Evolutionary conservation across 2,888 invertebrate genomes (phyloP), one percentile per base, ranked within the genome.

Genomic region (Andrena chrysosceles): DNA sequence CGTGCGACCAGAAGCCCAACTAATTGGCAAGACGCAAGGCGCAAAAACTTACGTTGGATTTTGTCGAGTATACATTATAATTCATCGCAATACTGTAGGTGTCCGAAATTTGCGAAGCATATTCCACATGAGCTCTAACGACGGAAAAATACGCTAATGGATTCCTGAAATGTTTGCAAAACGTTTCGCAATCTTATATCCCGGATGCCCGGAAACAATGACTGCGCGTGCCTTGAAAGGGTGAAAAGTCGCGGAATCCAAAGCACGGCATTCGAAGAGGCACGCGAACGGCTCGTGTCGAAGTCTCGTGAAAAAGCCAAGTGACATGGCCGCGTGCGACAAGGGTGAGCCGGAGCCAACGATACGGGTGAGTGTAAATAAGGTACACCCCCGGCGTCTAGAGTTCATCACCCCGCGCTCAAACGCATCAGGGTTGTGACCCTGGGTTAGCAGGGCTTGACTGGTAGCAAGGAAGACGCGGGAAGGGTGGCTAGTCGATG

Each of bases 291-390:
- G 56, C 62, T 73, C 66, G 64, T 83, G 81, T 56, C 70, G 68
- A 78, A 68, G 66, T 78, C 78, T 77, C 74, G 81, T 76, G 78
- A 84, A 82, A 83, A 85, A 83, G 75, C 80, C 78, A 83, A 73
- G 77, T 78, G 82, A 86, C 86, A 76, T 71, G 80, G 73, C 77
- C 76, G 77, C 75, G 79, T 80, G 76, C 81, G 68, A 72, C 68
- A 71, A 67, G 78, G 77, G 80, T 73, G 70, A 69, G 73, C 70
- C 63, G 23, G 42, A 72, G 76, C 67, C 84, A 82, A 76, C 81
- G 87, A 87, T 86, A 86, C 85, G 88, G 87, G 87, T 72, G 87
- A 86, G 86, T 87, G 89, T 87, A 89, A 87, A 89, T 89, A 89
- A 89, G 85, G 86, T 83, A 85, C 86, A 81, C 76, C 81, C 81